Base-by-base conservation (phyloP, 2,888 invertebrate genomes). In the Nipponacmea schrenckii region DNA sequence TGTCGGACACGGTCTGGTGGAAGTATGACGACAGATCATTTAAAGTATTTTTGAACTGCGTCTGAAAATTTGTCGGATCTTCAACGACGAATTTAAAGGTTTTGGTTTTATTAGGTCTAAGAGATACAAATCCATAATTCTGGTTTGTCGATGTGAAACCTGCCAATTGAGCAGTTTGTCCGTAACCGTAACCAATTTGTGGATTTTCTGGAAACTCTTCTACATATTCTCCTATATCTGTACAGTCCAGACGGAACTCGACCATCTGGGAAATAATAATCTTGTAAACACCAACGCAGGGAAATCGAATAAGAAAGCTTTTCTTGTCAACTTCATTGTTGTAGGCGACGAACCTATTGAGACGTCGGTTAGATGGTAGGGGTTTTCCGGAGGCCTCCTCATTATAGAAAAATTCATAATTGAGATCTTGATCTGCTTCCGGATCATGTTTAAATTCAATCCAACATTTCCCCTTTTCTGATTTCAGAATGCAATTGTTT, bases 201-300 rank as follows among this genome's bases (percentile, higher is more conserved):
- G 85, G 85, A 14, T 78, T 77, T 26, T 79, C 74, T 2, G 86
- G 86, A n/a, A 83, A 75, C 1, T 81, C 79, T 10, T 79, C 71
- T 46, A 77, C 76, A 12, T 77, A 46, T 27, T 71, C 66, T 7
- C 74, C 67, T 0, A 81, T 75, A 1, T 71, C 70, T 14, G 75
- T 70, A 74, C 85, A 85, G 8, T 79, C 78, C 39, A 86, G 77
- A 46, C 82, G 75, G 67, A 85, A 86, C 31, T 84, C 82, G 63
- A 81, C 83, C 50, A 80, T 64, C 26, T 64, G n/a, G 26, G 26
- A 48, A 50, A 69, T 48, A 5, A 31, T 17, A 17, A 69, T 62
- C 50, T 69, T 69, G 24, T 50, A 69, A 24, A 69, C 64, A 5
- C 69, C 69, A 2, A 39, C 65, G 1, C 77, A 46, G 10, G 64